A percentile compares a stretch with the other conserved stretches of the same genome.
Conservation (phyloP, 2,888 invertebrate genomes). For the Sthenelais limicola region DNA sequence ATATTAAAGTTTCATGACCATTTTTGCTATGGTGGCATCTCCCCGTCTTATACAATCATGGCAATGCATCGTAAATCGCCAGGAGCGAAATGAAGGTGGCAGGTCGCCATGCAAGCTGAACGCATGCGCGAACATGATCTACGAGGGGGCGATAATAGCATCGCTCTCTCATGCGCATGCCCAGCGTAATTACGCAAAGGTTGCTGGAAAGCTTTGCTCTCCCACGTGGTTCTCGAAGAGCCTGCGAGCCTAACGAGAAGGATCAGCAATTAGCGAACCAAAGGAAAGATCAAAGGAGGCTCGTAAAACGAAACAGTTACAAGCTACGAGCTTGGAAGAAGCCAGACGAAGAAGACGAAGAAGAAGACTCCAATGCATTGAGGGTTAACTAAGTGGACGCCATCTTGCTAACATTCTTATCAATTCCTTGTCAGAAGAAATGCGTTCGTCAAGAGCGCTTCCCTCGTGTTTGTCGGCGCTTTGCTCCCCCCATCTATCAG, state of each 20-base stretch:
- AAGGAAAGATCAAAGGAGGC: slow-evolving; percentile 17
- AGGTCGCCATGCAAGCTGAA: slow-evolving; percentile 2
- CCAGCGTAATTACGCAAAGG: slow-evolving; percentile 26
- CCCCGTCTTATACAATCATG: not conserved
- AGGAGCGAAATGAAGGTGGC: slow-evolving; percentile 16
- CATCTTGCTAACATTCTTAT: no score
- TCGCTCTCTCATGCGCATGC: slow-evolving; percentile 1
- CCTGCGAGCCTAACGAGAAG: slow-evolving; percentile 16
- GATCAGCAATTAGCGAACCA: slow-evolving; percentile 12
- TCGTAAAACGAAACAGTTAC: slow-evolving; percentile 27
- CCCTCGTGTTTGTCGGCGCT: no score
- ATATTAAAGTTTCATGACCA: not conserved
- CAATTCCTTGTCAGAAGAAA: no score
- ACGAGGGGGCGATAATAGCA: slow-evolving; percentile 22
- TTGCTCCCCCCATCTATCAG: no score
- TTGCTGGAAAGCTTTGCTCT: slow-evolving; percentile 12
- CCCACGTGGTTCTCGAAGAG: not conserved
- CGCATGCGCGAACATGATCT: slow-evolving; percentile 13
- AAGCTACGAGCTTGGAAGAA: slow-evolving; percentile 2
- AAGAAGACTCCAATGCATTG: slow-evolving; percentile 2
- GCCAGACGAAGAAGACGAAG: slow-evolving; percentile 1
- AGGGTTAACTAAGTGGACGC: no score
- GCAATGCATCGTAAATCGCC: slow-evolving; percentile 19
- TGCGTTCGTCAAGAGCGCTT: no score
- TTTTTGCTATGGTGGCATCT: not conserved